Percentiles rank a stretch among this genome's conserved stretches.
Conservation (phyloP, 2,797 vertebrate genomes). For the Acrocephalus scirpaceus region DNA sequence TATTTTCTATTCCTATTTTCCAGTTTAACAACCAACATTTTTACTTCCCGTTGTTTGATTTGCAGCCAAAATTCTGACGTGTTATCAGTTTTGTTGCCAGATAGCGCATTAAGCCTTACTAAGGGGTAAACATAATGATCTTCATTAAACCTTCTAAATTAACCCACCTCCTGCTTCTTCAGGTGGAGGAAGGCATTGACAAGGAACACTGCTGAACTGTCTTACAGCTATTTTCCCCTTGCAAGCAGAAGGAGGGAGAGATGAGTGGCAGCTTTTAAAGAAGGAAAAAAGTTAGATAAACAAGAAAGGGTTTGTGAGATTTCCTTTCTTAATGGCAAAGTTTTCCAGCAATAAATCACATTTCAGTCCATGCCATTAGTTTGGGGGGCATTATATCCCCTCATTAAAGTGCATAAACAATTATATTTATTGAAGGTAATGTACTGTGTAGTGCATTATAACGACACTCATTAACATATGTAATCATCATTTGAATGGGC, state of each 20-base stretch:
- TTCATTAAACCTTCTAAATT: constrained; percentile 80
- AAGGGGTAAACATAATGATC: constrained; percentile 82
- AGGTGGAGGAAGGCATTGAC: constrained; percentile 76
- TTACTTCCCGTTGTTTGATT: constrained; percentile 77
- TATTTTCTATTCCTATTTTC: constrained; percentile 70
- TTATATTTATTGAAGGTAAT: constrained; percentile 93
- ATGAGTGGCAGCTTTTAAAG: constrained; percentile 77
- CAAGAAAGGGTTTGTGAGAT: constrained; percentile 76
- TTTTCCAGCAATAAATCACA: constrained; percentile 85
- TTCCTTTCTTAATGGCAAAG: constrained; percentile 80
- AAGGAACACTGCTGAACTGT: constrained; percentile 65
- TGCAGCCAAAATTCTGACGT: constrained; percentile 78
- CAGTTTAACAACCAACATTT: constrained; percentile 77
- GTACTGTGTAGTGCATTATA: constrained; percentile 94
- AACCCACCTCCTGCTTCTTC: constrained; percentile 81
- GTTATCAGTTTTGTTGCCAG: constrained; percentile 80
- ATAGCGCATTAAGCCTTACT: constrained; percentile 80
- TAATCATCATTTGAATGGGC: constrained; percentile 86
- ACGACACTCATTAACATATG: constrained; percentile 89
- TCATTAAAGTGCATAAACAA: constrained; percentile 95
- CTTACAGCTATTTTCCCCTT: constrained; percentile 74
- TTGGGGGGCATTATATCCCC: constrained; percentile 87
- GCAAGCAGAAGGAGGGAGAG: constrained; percentile 68
- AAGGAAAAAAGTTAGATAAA: constrained; percentile 74
- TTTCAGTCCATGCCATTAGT: constrained; percentile 95